phyloP scores from a whole-genome alignment of 2,888 invertebrate genomes.

The Punctoribates punctum region DNA sequence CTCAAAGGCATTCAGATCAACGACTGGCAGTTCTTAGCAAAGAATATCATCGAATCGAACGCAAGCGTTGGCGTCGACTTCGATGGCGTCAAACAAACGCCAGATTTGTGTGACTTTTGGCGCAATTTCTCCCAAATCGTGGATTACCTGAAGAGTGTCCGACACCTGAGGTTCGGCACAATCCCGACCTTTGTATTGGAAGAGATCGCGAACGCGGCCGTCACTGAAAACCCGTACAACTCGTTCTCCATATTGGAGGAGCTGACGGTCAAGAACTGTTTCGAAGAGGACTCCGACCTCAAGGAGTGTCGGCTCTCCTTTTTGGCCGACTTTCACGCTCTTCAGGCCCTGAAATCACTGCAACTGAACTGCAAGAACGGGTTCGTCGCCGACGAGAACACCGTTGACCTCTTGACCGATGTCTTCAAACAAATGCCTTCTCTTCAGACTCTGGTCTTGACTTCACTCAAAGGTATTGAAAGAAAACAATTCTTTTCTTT shows the following conservation, averaged over 20 bases:
- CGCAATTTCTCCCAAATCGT: constrained; percentile 26
- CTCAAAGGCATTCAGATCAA: constrained; percentile 38
- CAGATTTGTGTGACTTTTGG: constrained; percentile 40
- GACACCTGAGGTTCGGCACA: constrained; percentile 39
- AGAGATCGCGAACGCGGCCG: constrained; percentile 36
- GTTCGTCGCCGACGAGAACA: not conserved
- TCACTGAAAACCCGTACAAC: constrained; percentile 37
- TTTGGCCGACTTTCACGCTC: not conserved
- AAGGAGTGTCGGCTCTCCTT: constrained; percentile 7
- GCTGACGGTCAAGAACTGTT: constrained; percentile 38
- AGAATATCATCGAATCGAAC: constrained; percentile 39
- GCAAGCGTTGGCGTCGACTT: constrained; percentile 31
- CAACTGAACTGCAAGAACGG: constrained; percentile 41
- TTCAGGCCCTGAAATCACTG: constrained; percentile 28
- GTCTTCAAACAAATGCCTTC: constrained; percentile 21
- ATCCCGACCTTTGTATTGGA: constrained; percentile 43
- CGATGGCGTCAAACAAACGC: constrained; percentile 32
- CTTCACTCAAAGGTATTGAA: constrained; percentile 24
- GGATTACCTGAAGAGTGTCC: constrained; percentile 25
- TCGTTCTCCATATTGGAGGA: constrained; percentile 38
- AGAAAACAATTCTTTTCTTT: not conserved
- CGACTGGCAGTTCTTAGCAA: constrained; percentile 42
- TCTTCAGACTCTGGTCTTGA: constrained; percentile 16
- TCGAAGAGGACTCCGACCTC: constrained; percentile 38
- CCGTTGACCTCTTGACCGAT: not conserved